Conservation (phyloP, 2,797 vertebrate species). For the Naso thynnoides region DNA sequence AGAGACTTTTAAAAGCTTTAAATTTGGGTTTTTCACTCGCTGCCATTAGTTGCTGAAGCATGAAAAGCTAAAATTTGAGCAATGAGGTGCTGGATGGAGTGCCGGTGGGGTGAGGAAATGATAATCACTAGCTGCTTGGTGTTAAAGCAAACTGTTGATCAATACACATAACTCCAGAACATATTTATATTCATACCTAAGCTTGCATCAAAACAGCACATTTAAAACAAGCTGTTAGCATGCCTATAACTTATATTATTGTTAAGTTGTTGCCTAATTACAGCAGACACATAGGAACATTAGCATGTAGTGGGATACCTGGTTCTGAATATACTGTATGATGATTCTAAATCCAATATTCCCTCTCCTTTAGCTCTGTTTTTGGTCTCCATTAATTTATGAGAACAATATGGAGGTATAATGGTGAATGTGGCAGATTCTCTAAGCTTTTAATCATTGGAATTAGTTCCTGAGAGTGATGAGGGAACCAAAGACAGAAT, state of each 20-base stretch:
- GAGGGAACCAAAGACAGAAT: background rate
- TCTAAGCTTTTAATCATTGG: background rate
- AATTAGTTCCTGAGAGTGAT: background rate
- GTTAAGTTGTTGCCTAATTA: background rate
- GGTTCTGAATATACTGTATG: background rate
- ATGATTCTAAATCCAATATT: background rate
- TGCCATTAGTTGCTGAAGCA: background rate
- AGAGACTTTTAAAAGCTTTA: conserved; percentile 1
- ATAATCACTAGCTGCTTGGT: conserved; percentile 8
- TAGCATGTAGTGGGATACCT: background rate
- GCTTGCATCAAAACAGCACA: background rate
- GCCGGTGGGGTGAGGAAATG: background rate
- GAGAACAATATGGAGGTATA: too few relatives aligned
- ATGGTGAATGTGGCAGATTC: too few relatives aligned
- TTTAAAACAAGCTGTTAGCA: background rate
- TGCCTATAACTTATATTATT: background rate
- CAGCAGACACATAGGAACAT: background rate
- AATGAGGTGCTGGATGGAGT: background rate
- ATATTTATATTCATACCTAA: background rate
- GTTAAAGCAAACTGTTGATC: conserved; percentile 3
- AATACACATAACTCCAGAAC: background rate
- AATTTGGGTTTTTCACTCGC: background rate
- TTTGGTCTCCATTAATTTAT: too few relatives aligned
- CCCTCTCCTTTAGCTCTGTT: background rate
- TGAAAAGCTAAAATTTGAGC: background rate